Percentiles rank a stretch among this genome's conserved stretches.
Evolutionary conservation across 1,140 invertebrate genomes (phyloP).

Genomic region (Pseudomyrmex flavicornis): DNA sequence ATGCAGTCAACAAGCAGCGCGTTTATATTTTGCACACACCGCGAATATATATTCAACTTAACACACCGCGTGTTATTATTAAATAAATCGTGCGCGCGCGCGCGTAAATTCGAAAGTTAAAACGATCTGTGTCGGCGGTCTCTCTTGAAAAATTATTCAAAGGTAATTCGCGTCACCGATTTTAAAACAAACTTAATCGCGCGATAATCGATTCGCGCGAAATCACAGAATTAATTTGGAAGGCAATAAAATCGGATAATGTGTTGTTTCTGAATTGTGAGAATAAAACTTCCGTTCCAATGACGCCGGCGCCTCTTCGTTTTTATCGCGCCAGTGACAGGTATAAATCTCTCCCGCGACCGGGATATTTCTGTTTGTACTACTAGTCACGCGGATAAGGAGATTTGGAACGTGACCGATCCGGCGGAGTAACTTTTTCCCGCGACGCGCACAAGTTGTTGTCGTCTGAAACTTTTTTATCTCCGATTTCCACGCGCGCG

Average conservation of each 20-base stretch:
- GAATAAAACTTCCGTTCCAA: background rate
- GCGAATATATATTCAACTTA: slow-evolving; percentile 14
- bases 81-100: background rate
- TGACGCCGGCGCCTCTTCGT: background rate
- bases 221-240: background rate
- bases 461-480: background rate
- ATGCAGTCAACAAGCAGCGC: background rate
- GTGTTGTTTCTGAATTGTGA: background rate
- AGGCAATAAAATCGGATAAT: background rate
- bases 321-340: background rate
- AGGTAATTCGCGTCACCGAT: background rate
- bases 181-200: slow-evolving; percentile 2
- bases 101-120: background rate
- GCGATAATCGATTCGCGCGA: slow-evolving; percentile 1
- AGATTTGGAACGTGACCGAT: slow-evolving; percentile 38
- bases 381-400: slow-evolving; percentile 24
- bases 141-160: slow-evolving; percentile 3
- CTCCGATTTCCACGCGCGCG: too few species aligned
- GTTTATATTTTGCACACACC: background rate
- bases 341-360: slow-evolving; percentile 5
- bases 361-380: slow-evolving; percentile 31
- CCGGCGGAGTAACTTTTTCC: background rate
- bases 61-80: background rate
- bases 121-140: background rate
- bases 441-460: slow-evolving; percentile 4